These are phyloP conservation scores for Corythaixoides concolor DNA, from an alignment of 2,113 vertebrate species.

Conservation along the genomic window DNA sequence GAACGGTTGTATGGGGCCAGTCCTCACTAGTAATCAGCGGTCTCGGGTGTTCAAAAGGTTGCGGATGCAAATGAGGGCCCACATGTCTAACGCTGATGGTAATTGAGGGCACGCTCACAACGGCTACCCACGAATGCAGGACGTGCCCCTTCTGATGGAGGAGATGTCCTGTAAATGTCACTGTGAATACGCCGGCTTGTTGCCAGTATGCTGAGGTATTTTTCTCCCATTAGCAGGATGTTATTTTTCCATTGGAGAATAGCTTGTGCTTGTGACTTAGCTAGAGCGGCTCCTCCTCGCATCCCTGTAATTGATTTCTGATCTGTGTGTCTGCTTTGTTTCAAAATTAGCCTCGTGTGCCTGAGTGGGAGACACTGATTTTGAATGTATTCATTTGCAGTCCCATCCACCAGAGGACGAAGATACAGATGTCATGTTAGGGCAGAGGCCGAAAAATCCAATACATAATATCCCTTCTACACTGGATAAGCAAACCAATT, in stretches of 20 bases:
- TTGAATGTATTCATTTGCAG: constrained; percentile 81
- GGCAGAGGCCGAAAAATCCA: constrained; percentile 92
- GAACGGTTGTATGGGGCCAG: neutral
- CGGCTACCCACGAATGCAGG: fast-evolving
- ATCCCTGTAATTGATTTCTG: constrained; percentile 51
- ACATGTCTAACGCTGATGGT: neutral
- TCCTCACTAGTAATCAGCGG: neutral
- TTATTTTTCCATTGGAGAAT: neutral
- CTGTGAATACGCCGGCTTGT: neutral
- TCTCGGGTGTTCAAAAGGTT: neutral
- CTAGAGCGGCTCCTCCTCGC: neutral
- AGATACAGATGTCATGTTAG: constrained; percentile 90
- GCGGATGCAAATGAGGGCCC: neutral
- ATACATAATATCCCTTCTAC: constrained; percentile 93
- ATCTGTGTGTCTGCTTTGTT: constrained; percentile 53
- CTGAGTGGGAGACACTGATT: constrained; percentile 59
- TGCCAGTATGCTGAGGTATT: neutral
- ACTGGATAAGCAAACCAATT: constrained; percentile 99
- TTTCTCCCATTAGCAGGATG: neutral
- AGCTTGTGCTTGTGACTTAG: neutral
- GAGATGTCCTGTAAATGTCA: neutral
- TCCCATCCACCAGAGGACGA: constrained; percentile 84
- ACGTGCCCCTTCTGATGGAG: neutral
- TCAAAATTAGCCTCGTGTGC: constrained; percentile 28
- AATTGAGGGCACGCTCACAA: neutral